These are phyloP conservation scores for Petrosia ficiformis DNA, from an alignment of 37 sponge, comb jelly and placozoan genomes.

Conservation along the genomic window DNA sequence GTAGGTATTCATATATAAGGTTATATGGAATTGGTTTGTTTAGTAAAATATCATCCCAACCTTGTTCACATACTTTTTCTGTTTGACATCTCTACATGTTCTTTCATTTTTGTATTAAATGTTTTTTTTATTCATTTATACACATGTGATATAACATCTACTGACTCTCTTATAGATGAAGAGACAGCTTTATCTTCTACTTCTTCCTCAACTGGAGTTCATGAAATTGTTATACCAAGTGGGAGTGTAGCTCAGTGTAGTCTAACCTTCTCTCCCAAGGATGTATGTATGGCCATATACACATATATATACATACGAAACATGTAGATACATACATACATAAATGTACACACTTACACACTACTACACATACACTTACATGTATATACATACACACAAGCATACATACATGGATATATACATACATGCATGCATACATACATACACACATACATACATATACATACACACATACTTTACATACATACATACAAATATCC, in stretches of 20 bases:
- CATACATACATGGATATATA: background rate
- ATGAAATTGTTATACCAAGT: background rate
- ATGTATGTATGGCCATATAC: background rate
- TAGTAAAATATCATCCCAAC: too few species aligned
- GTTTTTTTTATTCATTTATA: too few species aligned
- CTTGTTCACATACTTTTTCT: too few species aligned
- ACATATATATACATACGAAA: background rate
- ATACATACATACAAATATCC: background rate
- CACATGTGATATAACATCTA: too few species aligned
- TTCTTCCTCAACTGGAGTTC: background rate
- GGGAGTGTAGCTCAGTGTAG: background rate
- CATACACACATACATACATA: background rate
- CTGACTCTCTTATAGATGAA: background rate
- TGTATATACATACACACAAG: background rate
- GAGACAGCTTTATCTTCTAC: background rate
- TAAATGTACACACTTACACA: background rate
- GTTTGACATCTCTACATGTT: too few species aligned
- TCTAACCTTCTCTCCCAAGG: conserved; percentile 5
- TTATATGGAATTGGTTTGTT: too few species aligned
- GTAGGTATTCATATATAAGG: background rate
- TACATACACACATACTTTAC: background rate
- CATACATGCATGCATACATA: background rate
- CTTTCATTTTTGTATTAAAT: too few species aligned
- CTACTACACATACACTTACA: too few species aligned
- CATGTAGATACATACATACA: background rate